A percentile compares a stretch with the other conserved stretches of the same genome.
Evolutionary conservation across 2,113 vertebrate species (phyloP).

Genomic region (Plecotus auritus): DNA sequence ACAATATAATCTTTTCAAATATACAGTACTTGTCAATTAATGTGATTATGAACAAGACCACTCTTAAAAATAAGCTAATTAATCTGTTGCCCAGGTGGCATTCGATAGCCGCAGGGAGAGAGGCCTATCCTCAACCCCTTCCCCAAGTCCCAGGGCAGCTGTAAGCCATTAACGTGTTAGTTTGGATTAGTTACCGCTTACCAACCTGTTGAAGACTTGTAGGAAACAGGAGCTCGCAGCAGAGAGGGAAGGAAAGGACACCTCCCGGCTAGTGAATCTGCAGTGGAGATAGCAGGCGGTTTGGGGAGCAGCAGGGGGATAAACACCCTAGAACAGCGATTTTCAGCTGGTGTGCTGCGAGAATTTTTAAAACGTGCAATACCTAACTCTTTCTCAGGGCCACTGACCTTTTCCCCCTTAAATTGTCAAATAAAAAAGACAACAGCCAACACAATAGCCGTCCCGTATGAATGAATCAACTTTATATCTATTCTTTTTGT

Average conservation of each 20-base stretch:
- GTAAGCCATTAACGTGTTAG: not conserved
- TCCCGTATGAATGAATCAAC: not conserved
- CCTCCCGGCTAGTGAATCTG: not conserved
- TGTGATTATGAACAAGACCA: not conserved
- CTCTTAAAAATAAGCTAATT: constrained; percentile 34
- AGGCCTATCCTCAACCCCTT: not conserved
- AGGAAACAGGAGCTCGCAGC: not conserved
- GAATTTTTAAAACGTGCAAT: not conserved
- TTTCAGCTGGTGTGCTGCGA: not conserved
- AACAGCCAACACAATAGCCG: not conserved
- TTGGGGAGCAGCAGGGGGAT: not conserved
- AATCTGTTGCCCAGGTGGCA: not conserved
- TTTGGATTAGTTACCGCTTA: constrained; percentile 31
- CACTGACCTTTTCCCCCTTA: not conserved
- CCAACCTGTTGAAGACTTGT: not conserved
- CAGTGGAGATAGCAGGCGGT: not conserved
- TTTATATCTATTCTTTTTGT: not conserved
- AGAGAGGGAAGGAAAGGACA: not conserved
- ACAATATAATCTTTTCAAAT: not conserved
- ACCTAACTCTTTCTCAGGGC: not conserved
- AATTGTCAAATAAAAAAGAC: not conserved
- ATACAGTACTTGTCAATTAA: constrained; percentile 6
- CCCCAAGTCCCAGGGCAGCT: constrained; percentile 14
- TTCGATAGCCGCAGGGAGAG: not conserved
- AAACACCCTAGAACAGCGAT: not conserved